phyloP scores from a whole-genome alignment of 2,797 vertebrate genomes.

The Eulemur rubriventer region DNA sequence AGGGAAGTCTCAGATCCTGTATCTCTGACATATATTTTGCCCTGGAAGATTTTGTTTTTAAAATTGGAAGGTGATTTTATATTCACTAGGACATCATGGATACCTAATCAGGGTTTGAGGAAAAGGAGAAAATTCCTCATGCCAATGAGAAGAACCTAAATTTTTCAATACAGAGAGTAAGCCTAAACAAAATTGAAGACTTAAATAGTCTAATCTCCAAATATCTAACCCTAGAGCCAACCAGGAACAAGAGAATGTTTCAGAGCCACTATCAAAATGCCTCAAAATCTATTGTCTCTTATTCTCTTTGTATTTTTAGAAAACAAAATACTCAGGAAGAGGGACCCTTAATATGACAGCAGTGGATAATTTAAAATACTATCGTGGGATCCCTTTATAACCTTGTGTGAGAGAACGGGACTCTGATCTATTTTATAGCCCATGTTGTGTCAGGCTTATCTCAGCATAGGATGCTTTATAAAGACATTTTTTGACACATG shows the following conservation, averaged over 20 bases:
- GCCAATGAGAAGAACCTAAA: slow-evolving; percentile 16
- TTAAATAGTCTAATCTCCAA: slow-evolving; percentile 35
- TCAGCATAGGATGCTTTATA: neutral
- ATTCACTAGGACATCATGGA: neutral
- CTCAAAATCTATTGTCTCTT: neutral
- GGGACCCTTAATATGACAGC: neutral
- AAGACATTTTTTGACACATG: slow-evolving; percentile 24
- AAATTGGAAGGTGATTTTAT: slow-evolving; percentile 42
- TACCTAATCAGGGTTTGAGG: neutral
- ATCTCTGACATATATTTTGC: neutral
- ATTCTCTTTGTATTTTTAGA: slow-evolving; percentile 24
- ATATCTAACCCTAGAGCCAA: slow-evolving; percentile 10
- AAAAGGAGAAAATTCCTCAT: slow-evolving; percentile 14
- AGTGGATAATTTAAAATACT: slow-evolving; percentile 1
- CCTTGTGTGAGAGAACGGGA: neutral
- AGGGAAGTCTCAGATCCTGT: neutral
- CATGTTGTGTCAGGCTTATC: neutral
- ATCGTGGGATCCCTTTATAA: neutral
- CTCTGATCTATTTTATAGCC: neutral
- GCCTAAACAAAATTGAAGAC: slow-evolving; percentile 22
- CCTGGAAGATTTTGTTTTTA: slow-evolving; percentile 22
- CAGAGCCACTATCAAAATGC: neutral
- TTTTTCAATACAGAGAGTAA: slow-evolving; percentile 8
- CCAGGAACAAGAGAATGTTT: neutral
- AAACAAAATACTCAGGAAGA: slow-evolving; percentile 16